These are phyloP conservation scores for Excalfactoria chinensis DNA, from an alignment of 2,113 vertebrate genomes.

Conservation along the genomic window DNA sequence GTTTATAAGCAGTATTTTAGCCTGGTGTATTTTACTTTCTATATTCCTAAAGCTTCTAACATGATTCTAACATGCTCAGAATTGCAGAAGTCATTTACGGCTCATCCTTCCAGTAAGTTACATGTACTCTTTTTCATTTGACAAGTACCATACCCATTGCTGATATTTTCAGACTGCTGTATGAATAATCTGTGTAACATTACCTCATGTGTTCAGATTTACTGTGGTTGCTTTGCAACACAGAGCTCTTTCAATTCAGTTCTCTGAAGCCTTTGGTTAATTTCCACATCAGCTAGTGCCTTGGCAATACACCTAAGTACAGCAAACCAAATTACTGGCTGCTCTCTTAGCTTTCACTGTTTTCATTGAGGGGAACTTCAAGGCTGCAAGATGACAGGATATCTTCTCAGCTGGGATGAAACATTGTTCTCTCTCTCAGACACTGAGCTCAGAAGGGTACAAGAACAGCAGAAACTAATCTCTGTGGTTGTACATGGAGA, in stretches of 20 bases:
- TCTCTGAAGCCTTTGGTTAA: background rate
- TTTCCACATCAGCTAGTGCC: background rate
- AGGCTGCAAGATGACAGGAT: background rate
- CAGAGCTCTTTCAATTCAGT: rapidly evolving
- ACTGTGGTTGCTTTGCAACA: background rate
- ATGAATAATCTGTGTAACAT: background rate
- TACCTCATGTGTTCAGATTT: background rate
- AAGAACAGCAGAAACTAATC: constrained; percentile 30
- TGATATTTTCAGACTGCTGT: background rate
- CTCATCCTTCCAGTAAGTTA: background rate
- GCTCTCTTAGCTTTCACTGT: background rate
- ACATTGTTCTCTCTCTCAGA: background rate
- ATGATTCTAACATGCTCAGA: background rate
- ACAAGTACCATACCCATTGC: too few species aligned
- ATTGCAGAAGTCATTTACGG: background rate
- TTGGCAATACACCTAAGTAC: background rate
- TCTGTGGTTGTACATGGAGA: background rate
- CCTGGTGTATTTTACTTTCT: background rate
- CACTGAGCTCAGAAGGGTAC: constrained; percentile 15
- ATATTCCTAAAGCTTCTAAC: background rate
- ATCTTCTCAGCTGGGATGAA: background rate
- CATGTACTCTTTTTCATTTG: rapidly evolving
- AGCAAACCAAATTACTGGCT: background rate
- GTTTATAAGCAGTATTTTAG: background rate
- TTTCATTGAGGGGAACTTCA: background rate